A percentile compares a stretch with the other conserved stretches of the same genome.
phyloP scores from a whole-genome alignment of 2,113 vertebrate species.

The Gobio gobio region DNA sequence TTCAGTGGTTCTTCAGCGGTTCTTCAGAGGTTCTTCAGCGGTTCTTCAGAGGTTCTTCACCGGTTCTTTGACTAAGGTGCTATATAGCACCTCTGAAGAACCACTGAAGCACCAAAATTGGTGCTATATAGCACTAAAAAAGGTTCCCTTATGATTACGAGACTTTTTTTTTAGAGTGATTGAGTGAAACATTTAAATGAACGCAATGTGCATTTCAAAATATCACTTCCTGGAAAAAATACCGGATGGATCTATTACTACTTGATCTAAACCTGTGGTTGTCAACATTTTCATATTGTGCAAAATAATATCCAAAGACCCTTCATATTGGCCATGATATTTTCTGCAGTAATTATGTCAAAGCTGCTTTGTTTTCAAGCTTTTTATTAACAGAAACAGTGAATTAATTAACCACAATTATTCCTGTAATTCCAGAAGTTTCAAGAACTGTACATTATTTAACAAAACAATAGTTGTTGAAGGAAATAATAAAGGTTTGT shows the following conservation, averaged over 20 bases:
- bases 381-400: not conserved
- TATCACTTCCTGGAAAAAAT: no score
- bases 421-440: not conserved
- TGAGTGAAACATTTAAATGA: no score
- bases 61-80: no score
- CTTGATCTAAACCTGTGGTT: not conserved
- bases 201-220: no score
- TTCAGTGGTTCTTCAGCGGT: no score
- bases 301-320: not conserved
- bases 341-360: not conserved
- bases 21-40: no score
- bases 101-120: no score
- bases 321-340: not conserved
- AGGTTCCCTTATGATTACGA: no score
- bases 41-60: no score
- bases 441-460: not conserved
- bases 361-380: not conserved
- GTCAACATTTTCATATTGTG: not conserved
- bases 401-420: not conserved
- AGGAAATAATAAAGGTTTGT: not conserved
- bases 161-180: no score
- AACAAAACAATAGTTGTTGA: not conserved
- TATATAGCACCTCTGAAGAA: no score
- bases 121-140: no score
- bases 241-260: not conserved